These are phyloP conservation scores for Drosophila guanche DNA, from an alignment of 1,140 invertebrate genomes.

Conservation along the genomic window DNA sequence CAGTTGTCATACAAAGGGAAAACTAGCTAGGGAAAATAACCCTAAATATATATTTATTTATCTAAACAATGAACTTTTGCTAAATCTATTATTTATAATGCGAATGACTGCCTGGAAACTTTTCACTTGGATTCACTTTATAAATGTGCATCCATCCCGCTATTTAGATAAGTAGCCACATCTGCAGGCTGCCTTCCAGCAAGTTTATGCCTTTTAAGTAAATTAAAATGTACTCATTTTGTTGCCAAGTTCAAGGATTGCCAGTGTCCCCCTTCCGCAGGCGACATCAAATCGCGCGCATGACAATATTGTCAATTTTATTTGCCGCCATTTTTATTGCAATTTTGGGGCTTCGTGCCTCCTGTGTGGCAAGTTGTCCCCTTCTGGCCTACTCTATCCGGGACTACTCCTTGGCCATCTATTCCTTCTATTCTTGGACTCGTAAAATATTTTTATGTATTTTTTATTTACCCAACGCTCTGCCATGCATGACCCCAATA, in stretches of 20 bases:
- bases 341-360: slow-evolving; percentile 33
- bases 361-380: slow-evolving; percentile 7
- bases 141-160: no score
- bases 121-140: no score
- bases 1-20: neutral
- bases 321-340: slow-evolving; percentile 78
- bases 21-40: no score
- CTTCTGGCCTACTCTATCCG: slow-evolving; percentile 24
- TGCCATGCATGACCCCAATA: slow-evolving; percentile 79
- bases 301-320: slow-evolving; percentile 82
- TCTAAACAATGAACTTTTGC: no score
- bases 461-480: slow-evolving; percentile 74
- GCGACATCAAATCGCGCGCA: slow-evolving; percentile 56
- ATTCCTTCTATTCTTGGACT: slow-evolving; percentile 53
- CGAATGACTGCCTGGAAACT: no score
- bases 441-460: slow-evolving; percentile 82
- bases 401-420: slow-evolving; percentile 46
- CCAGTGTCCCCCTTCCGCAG: neutral
- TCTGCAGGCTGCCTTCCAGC: slow-evolving; percentile 6
- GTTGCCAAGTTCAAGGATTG: slow-evolving; percentile 43
- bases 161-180: no score
- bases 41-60: no score
- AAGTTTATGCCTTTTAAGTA: slow-evolving; percentile 78
- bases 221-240: slow-evolving; percentile 79
- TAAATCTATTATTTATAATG: no score